Conservation (phyloP, 2,113 vertebrate genomes). For the Erinaceus europaeus region DNA sequence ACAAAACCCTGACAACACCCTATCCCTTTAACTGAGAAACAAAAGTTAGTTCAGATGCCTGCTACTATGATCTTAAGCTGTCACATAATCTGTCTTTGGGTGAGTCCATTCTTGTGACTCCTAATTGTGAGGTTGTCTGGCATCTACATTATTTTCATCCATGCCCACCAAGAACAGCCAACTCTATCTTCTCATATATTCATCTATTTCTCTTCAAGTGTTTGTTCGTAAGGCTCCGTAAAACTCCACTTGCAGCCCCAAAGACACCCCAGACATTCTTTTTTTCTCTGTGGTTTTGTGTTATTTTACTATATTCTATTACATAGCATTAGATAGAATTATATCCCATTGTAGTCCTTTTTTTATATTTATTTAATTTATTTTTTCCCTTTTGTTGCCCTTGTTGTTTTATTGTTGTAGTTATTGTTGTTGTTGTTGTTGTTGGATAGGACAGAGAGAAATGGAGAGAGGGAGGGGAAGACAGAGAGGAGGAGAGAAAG, state of each 20-base stretch:
- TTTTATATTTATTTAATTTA: too few relatives aligned
- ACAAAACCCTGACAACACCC: neutral
- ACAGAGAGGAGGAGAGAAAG: too few relatives aligned
- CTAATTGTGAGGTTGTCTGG: too few relatives aligned
- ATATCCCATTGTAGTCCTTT: too few relatives aligned
- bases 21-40: slow-evolving; percentile 14
- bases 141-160: too few relatives aligned
- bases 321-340: too few relatives aligned
- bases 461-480: too few relatives aligned
- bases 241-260: neutral
- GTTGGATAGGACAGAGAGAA: too few relatives aligned
- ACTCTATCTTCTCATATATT: neutral
- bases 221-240: neutral
- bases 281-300: neutral
- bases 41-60: neutral
- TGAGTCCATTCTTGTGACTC: neutral
- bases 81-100: neutral
- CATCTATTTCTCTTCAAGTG: neutral
- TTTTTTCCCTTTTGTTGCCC: too few relatives aligned
- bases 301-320: neutral
- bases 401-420: too few relatives aligned
- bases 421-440: too few relatives aligned
- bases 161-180: too few relatives aligned
- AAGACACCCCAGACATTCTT: neutral
- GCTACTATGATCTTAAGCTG: neutral